Conservation (phyloP, 2,888 invertebrate species). For the Agriopis leucophaearia region DNA sequence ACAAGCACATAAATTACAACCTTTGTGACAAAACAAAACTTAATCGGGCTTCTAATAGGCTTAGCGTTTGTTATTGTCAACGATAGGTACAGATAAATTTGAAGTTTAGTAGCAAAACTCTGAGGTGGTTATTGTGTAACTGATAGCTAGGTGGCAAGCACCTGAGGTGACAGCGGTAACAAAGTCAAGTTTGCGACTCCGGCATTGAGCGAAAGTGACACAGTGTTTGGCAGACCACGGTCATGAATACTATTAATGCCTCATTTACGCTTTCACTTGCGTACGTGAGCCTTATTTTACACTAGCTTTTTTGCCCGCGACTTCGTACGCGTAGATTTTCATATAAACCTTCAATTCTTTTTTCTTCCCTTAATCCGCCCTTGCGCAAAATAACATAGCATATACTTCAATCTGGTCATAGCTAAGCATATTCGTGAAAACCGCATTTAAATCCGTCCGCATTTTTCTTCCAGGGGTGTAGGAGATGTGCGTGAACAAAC, state of each 20-base stretch:
- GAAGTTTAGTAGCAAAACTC: conserved; percentile 14
- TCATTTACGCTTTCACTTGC: conserved; percentile 76
- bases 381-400: no score
- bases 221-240: conserved; percentile 65
- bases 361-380: no score
- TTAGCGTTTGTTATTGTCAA: conserved; percentile 1
- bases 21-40: conserved; percentile 21
- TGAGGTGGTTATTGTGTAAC: conserved; percentile 41
- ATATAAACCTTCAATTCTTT: no score
- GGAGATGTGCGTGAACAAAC: no score
- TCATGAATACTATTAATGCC: conserved; percentile 72
- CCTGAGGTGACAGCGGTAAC: conserved; percentile 45
- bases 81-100: conserved; percentile 11
- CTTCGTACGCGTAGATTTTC: no score
- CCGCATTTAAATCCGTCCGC: no score
- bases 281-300: conserved; percentile 35
- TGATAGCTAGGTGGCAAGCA: conserved; percentile 14
- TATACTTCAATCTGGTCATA: no score
- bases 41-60: conserved; percentile 32
- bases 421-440: no score
- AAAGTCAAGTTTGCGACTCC: conserved; percentile 60
- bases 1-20: conserved; percentile 39
- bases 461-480: no score
- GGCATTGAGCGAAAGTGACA: conserved; percentile 77
- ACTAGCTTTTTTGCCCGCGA: no score